A percentile compares a stretch with the other conserved stretches of the same genome.
phyloP scores from a whole-genome alignment of 35 echinoderm and acorn worm genomes.

The Heliocidaris tuberculata region DNA sequence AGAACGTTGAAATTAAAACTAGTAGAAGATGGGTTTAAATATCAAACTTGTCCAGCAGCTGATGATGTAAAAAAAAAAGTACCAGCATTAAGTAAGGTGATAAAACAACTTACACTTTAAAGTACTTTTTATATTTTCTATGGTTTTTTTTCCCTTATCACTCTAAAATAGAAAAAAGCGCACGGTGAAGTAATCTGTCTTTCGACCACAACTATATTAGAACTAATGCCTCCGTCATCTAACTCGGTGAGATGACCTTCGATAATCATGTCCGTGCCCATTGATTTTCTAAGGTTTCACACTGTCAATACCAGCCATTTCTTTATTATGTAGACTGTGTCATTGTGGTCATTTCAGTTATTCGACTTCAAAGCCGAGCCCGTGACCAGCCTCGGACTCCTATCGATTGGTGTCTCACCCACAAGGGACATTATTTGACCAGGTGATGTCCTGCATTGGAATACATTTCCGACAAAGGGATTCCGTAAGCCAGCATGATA shows the following conservation, averaged over 20 bases:
- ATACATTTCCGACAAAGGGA: neutral
- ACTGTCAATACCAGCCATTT: neutral
- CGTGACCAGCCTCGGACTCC: neutral
- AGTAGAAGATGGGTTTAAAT: too few relatives aligned
- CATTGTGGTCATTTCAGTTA: neutral
- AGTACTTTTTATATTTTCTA: too few relatives aligned
- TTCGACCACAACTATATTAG: too few relatives aligned
- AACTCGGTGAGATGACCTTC: neutral
- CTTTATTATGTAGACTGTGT: neutral
- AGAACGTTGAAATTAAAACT: too few relatives aligned
- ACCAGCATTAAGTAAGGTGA: too few relatives aligned
- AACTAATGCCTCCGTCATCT: neutral
- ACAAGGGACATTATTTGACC: neutral
- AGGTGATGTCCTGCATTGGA: neutral
- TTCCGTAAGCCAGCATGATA: neutral
- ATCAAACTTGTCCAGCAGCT: too few relatives aligned
- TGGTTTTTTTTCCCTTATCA: too few relatives aligned
- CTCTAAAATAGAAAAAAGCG: too few relatives aligned
- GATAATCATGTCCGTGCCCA: neutral
- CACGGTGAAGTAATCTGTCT: too few relatives aligned
- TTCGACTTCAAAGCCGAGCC: neutral
- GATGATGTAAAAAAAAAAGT: too few relatives aligned
- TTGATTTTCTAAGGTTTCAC: neutral
- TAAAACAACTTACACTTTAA: too few relatives aligned
- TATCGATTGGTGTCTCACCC: neutral